Conservation (phyloP, 2,797 vertebrate genomes). For the Spea hammondii region DNA sequence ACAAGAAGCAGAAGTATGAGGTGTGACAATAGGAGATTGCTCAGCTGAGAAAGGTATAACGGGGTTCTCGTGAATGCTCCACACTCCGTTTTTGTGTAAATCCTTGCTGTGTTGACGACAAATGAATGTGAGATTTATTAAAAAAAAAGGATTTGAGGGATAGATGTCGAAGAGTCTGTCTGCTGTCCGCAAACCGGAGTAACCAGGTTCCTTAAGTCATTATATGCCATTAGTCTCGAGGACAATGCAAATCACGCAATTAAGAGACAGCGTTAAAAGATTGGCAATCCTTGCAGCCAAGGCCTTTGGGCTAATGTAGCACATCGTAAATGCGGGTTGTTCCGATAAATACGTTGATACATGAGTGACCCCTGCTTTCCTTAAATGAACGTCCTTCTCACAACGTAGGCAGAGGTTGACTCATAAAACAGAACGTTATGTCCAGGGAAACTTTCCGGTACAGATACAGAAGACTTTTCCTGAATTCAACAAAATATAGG, state of each 20-base stretch:
- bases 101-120: no score
- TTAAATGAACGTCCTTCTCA: conserved; percentile 51
- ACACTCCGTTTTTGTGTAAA: no score
- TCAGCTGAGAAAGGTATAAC: no score
- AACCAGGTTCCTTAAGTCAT: background rate
- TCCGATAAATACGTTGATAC: conserved; percentile 38
- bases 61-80: no score
- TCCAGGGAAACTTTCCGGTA: conserved; percentile 3
- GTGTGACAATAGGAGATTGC: no score
- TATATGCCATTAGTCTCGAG: conserved; percentile 57
- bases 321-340: conserved; percentile 58
- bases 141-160: background rate
- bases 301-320: conserved; percentile 63
- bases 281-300: conserved; percentile 56
- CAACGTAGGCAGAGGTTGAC: conserved; percentile 26
- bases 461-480: no score
- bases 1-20: no score
- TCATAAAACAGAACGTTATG: conserved; percentile 29
- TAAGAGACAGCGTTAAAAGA: conserved; percentile 57
- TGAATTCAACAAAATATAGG: no score
- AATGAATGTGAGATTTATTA: no score
- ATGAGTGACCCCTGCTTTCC: background rate
- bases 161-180: background rate
- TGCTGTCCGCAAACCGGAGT: background rate
- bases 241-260: conserved; percentile 63